Evolutionary conservation across 2,888 invertebrate species (phyloP).

Genomic region (Caenorhabditis sinica): DNA sequence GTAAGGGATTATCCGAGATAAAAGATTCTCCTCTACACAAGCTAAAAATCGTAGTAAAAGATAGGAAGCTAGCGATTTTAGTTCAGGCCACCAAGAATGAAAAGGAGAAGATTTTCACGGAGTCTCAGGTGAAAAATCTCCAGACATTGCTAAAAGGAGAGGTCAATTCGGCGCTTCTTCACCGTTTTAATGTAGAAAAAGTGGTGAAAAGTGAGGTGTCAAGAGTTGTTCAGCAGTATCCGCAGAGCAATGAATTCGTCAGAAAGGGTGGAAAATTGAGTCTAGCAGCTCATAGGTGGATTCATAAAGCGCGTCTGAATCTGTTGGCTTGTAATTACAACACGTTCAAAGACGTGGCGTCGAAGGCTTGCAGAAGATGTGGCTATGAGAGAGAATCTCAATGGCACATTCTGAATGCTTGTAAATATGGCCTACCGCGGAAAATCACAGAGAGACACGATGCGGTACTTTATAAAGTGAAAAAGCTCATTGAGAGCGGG

Average conservation of each 20-base stretch:
- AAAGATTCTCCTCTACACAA: too few species aligned
- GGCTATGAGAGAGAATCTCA: too few species aligned
- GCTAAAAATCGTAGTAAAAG: too few species aligned
- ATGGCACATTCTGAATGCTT: slow-evolving; percentile 8
- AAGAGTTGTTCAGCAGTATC: slow-evolving; percentile 15
- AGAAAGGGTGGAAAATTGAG: slow-evolving; percentile 1
- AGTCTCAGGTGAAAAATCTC: not conserved
- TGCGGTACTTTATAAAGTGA: not conserved
- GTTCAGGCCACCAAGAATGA: too few species aligned
- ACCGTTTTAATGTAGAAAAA: not conserved
- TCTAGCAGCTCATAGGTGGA: not conserved
- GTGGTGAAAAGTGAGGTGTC: not conserved
- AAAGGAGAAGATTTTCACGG: not conserved
- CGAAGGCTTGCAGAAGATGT: too few species aligned
- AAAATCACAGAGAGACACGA: slow-evolving; percentile 7
- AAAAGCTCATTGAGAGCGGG: not conserved
- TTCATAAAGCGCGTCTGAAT: too few species aligned
- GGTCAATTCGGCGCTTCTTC: not conserved
- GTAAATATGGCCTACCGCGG: not conserved
- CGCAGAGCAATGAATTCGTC: slow-evolving; percentile 8
- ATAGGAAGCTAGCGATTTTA: too few species aligned
- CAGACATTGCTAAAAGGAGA: not conserved
- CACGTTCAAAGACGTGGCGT: too few species aligned
- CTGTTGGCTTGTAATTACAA: too few species aligned
- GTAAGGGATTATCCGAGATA: too few species aligned